These are phyloP conservation scores for Orthochromis indermauri DNA, from an alignment of 2,113 vertebrate species.

Conservation along the genomic window DNA sequence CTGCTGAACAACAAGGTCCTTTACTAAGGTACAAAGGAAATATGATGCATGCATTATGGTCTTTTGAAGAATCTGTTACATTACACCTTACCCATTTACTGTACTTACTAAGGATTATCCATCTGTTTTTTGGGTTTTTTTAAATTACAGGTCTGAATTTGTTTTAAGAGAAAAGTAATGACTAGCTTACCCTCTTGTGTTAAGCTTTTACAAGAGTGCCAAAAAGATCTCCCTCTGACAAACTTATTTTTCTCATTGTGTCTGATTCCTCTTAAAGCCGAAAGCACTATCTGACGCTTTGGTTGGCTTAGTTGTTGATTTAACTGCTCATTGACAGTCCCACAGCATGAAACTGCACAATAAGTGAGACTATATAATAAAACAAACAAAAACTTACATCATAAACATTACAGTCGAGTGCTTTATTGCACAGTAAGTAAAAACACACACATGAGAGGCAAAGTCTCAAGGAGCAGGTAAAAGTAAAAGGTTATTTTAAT, in stretches of 20 bases:
- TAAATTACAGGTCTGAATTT: not conserved
- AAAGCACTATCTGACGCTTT: not conserved
- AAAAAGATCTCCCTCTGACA: not conserved
- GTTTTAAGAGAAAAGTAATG: not conserved
- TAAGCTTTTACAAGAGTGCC: not conserved
- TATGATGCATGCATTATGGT: not conserved
- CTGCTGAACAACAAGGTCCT: not conserved
- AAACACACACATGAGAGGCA: not conserved
- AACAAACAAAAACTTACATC: not conserved
- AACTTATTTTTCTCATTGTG: not conserved
- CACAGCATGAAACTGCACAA: not conserved
- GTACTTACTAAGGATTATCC: not conserved
- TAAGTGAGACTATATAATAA: not conserved
- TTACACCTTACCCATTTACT: not conserved
- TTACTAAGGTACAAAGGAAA: constrained; percentile 20
- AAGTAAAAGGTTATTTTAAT: not conserved
- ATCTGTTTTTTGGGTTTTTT: not conserved
- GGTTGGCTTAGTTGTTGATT: not conserved
- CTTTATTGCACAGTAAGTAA: not conserved
- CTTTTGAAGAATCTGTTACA: not conserved
- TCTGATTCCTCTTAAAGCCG: not conserved
- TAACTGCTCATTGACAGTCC: not conserved
- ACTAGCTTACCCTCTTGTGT: not conserved
- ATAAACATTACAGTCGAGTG: not conserved
- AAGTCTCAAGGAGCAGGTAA: not conserved